Evolutionary conservation across 2,113 vertebrate genomes (phyloP), one percentile per base, ranked within the genome.

Genomic region (Lophotis ruficrista): DNA sequence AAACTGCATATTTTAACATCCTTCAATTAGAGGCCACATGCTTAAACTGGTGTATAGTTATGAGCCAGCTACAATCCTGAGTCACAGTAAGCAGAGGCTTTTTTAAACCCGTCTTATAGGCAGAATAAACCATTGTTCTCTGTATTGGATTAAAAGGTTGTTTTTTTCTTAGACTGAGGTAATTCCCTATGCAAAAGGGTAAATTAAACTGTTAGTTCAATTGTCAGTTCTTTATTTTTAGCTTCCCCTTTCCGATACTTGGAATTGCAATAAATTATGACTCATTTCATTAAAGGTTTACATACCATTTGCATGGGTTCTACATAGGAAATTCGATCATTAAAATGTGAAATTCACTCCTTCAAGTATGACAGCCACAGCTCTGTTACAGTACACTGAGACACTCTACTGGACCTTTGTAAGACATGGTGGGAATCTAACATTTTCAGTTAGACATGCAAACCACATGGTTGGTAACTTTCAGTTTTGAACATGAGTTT

Each of bases 141-240:
- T 50, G 17, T 68, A 57, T 50, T 54, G 33, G 69, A 66, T 86
- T 43, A 82, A 85, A 95, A 90, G 47, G 5, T 4, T 80, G 35
- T 6, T 70, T 92, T 35, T 95, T 93, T 92, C 7, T 7, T 75
- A 89, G 51, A 17, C 33, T 56, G 51, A 94, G 71, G 86, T 93
- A 90, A 84, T 97, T 71, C 25, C 84, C 31, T 69, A 15, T 83
- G 24, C 90, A 60, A 94, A 89, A 82, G 20, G n/a, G 30, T 73
- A 87, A 96, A 94, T 54, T 70, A 78, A 85, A 71, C 17, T 82
- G 6, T 72, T 90, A 86, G 48, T 90, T 96, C 89, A 93, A 84
- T 93, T 85, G 31, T 33, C 33, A 58, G 24, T 54, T 35, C 21
- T 90, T 97, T 87, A 53, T 71, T 91, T 91, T 93, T 78, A 54